Evolutionary conservation across 2,113 vertebrate genomes (phyloP).

Genomic region (Spea multiplicata): DNA sequence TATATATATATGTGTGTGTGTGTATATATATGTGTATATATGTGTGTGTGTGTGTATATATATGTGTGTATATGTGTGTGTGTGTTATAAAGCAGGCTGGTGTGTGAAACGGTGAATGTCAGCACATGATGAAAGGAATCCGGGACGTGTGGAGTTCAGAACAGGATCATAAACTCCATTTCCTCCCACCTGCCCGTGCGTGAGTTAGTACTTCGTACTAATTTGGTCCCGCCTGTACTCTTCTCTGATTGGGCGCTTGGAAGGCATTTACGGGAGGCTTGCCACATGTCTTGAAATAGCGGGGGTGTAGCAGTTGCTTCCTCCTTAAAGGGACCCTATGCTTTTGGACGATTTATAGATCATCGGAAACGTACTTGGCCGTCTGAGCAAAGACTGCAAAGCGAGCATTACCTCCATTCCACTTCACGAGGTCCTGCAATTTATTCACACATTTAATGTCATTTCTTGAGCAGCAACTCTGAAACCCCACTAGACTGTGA

Average conservation of each 20-base stretch:
- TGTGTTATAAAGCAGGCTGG: not conserved
- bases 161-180: constrained; percentile 11
- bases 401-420: too few relatives aligned
- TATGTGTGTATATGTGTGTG: too few relatives aligned
- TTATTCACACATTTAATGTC: too few relatives aligned
- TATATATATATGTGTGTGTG: too few relatives aligned
- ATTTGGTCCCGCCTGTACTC: constrained; percentile 8
- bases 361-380: not conserved
- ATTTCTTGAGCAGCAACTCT: not conserved
- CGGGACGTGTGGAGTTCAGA: constrained; percentile 10
- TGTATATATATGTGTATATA: too few relatives aligned
- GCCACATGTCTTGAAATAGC: constrained; percentile 37
- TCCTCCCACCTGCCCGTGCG: constrained; percentile 12
- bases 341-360: not conserved
- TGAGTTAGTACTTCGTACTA: constrained; percentile 12
- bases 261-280: constrained; percentile 35
- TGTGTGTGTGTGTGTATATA: too few relatives aligned
- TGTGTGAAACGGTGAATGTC: not conserved
- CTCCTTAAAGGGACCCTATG: constrained; percentile 30
- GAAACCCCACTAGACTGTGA: not conserved
- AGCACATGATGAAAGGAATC: constrained; percentile 25
- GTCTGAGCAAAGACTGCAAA: too few relatives aligned
- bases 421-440: too few relatives aligned
- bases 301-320: constrained; percentile 19
- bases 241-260: constrained; percentile 28